Conservation (phyloP, 92 coral and sea anemone genomes). For the Palythoa heliodiscus region DNA sequence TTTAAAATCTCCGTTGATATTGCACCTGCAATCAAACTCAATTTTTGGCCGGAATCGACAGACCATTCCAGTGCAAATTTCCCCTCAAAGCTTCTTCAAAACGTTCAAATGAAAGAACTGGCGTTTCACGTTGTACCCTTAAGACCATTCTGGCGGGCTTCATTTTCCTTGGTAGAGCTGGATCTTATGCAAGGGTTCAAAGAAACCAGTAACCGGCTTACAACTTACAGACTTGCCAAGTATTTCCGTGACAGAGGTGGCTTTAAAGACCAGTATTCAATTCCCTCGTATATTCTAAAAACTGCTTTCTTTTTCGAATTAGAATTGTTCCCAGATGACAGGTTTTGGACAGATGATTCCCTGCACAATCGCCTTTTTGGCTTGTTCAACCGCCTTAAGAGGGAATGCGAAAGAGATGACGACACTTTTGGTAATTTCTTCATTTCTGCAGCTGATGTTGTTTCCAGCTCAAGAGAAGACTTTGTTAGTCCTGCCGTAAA, state of each 20-base stretch:
- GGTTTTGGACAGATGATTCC: constrained; percentile 23
- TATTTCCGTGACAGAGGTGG: constrained; percentile 42
- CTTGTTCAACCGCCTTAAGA: constrained; percentile 31
- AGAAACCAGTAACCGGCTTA: constrained; percentile 40
- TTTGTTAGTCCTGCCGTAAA: constrained; percentile 25
- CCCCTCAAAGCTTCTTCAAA: constrained; percentile 20
- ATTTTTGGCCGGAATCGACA: constrained; percentile 37
- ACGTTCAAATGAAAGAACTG: constrained; percentile 19
- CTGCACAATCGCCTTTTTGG: constrained; percentile 28
- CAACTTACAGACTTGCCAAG: constrained; percentile 46
- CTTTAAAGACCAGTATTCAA: background rate
- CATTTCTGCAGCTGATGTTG: constrained; percentile 40
- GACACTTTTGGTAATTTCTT: constrained; percentile 27
- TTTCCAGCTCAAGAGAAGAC: constrained; percentile 7
- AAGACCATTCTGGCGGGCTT: constrained; percentile 42
- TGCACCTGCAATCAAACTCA: constrained; percentile 39
- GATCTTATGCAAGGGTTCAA: constrained; percentile 13
- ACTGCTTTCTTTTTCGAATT: constrained; percentile 49
- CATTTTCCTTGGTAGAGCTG: constrained; percentile 42
- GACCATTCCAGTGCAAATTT: constrained; percentile 25
- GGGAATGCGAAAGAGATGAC: constrained; percentile 26
- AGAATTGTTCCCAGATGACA: constrained; percentile 29
- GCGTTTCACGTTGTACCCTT: constrained; percentile 35
- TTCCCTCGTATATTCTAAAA: constrained; percentile 34
- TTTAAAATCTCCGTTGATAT: constrained; percentile 27